Evolutionary conservation across 2,888 invertebrate genomes (phyloP).

Genomic region (Dromius quadrimaculatus): DNA sequence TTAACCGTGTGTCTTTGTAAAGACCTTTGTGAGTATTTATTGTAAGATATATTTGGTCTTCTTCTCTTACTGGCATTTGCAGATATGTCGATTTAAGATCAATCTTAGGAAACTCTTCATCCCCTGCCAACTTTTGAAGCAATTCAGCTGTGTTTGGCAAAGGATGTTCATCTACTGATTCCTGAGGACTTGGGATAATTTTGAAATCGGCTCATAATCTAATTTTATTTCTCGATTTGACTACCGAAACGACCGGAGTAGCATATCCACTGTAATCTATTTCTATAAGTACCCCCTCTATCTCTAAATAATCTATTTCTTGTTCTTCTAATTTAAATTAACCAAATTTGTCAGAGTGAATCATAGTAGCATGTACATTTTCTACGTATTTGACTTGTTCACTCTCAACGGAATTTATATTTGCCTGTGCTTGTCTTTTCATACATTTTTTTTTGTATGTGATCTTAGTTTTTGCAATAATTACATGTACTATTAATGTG

Average conservation of each 20-base stretch:
- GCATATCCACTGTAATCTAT: slow-evolving; percentile 13
- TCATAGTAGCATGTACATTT: too few species aligned
- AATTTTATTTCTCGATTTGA: slow-evolving; percentile 50
- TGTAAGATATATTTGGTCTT: slow-evolving; percentile 54
- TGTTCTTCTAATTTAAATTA: slow-evolving; percentile 44
- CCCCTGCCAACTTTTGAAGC: slow-evolving; percentile 51
- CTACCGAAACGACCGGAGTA: slow-evolving; percentile 19
- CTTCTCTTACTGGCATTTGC: slow-evolving; percentile 52
- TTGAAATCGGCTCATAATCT: slow-evolving; percentile 54
- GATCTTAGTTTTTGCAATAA: too few species aligned
- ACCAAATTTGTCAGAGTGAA: too few species aligned
- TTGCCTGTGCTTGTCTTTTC: too few species aligned
- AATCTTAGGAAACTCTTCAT: slow-evolving; percentile 56
- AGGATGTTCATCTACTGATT: slow-evolving; percentile 57
- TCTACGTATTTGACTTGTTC: too few species aligned
- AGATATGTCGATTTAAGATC: slow-evolving; percentile 54
- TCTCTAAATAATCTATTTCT: slow-evolving; percentile 56
- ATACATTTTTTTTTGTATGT: too few species aligned
- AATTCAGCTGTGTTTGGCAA: slow-evolving; percentile 57
- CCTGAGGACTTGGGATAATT: slow-evolving; percentile 57
- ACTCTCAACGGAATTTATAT: too few species aligned
- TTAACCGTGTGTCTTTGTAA: slow-evolving; percentile 57
- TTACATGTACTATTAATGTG: too few species aligned
- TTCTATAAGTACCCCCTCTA: slow-evolving; percentile 5
- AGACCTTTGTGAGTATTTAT: slow-evolving; percentile 59